phyloP scores from a whole-genome alignment of 2,113 vertebrate genomes.

The Lampris incognitus region DNA sequence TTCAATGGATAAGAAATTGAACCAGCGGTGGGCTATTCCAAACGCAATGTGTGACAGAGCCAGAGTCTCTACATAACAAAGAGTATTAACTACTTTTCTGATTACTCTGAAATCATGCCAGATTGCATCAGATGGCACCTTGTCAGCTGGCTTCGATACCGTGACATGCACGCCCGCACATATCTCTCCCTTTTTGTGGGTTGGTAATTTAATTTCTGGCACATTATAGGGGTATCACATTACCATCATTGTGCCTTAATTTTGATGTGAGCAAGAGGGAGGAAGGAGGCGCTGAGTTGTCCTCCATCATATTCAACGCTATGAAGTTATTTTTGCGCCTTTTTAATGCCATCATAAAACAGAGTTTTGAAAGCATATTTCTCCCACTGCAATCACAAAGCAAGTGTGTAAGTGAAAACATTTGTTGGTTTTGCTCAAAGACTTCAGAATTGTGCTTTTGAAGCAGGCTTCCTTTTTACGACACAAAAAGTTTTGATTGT shows the following conservation, averaged over 20 bases:
- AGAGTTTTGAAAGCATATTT: too few relatives aligned
- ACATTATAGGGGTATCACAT: background rate
- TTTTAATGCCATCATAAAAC: too few relatives aligned
- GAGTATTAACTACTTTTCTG: conserved; percentile 4
- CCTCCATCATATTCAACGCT: too few relatives aligned
- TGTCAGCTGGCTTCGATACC: conserved; percentile 20
- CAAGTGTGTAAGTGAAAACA: too few relatives aligned
- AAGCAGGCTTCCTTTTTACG: too few relatives aligned
- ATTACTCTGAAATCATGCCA: conserved; percentile 38
- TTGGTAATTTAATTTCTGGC: background rate
- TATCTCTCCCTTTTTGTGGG: background rate
- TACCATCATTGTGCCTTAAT: background rate
- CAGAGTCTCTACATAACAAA: conserved; percentile 16
- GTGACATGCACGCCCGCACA: background rate
- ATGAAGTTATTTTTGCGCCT: too few relatives aligned
- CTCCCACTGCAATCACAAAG: too few relatives aligned
- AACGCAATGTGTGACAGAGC: conserved; percentile 44
- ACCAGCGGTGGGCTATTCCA: conserved; percentile 48
- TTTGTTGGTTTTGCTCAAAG: too few relatives aligned
- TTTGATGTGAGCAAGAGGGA: background rate
- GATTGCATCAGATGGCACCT: conserved; percentile 22
- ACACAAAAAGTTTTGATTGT: too few relatives aligned
- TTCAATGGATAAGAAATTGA: conserved; percentile 38
- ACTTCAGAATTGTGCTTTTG: too few relatives aligned
- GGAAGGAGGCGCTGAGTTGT: too few relatives aligned